Conservation (phyloP, 2,113 vertebrate species). For the Clarias magur region DNA sequence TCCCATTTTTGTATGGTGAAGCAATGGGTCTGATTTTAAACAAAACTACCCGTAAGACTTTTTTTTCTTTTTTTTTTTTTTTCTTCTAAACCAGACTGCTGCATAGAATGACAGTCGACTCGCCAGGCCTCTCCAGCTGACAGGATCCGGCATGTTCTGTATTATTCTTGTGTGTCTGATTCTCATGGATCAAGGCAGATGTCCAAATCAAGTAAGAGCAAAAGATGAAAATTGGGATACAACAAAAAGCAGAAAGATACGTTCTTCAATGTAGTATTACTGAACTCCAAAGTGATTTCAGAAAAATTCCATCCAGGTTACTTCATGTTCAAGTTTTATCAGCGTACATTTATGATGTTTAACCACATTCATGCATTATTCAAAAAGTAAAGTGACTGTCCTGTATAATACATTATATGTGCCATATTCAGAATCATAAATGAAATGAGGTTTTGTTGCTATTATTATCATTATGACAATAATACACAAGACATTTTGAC, state of each 20-base stretch:
- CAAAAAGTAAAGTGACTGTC: too few relatives aligned
- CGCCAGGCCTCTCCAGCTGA: not conserved
- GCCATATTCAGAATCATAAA: too few relatives aligned
- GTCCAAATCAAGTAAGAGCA: not conserved
- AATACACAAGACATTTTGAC: too few relatives aligned
- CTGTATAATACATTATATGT: too few relatives aligned
- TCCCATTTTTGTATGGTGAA: constrained; percentile 87
- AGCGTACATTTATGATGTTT: not conserved
- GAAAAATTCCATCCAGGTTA: not conserved
- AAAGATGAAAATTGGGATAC: not conserved
- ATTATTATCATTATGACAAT: too few relatives aligned
- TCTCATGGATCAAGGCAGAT: not conserved
- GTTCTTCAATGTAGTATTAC: not conserved
- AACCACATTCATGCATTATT: not conserved
- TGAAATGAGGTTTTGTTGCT: too few relatives aligned
- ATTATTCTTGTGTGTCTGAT: not conserved
- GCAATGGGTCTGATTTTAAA: constrained; percentile 39
- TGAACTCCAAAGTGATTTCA: not conserved
- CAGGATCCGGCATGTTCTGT: not conserved
- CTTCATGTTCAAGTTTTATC: not conserved
- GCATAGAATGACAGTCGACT: not conserved
- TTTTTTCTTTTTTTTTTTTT: not conserved
- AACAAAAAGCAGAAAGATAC: not conserved
- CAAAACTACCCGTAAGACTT: not conserved
- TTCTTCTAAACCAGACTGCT: not conserved